phyloP scores from a whole-genome alignment of 2,113 vertebrate genomes.

The Hepsetus odoe region DNA sequence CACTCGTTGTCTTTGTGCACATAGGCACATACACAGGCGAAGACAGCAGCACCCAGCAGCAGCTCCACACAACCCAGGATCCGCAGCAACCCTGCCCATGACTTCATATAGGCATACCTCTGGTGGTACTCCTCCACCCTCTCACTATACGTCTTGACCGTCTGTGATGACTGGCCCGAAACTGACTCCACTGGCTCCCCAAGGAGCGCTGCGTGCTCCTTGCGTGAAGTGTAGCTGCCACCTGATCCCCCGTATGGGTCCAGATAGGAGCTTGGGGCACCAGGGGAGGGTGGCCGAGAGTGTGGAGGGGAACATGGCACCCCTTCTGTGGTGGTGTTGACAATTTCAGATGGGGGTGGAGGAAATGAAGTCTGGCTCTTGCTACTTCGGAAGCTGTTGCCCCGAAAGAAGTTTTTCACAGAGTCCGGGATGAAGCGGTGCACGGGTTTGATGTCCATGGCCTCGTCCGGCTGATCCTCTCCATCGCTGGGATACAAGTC shows the following conservation, averaged over 20 bases:
- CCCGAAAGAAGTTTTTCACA: constrained; percentile 90
- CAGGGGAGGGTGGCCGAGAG: constrained; percentile 79
- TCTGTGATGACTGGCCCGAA: constrained; percentile 70
- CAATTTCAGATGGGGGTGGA: constrained; percentile 61
- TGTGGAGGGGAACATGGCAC: constrained; percentile 86
- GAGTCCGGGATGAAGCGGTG: constrained; percentile 90
- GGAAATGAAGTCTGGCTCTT: constrained; percentile 66
- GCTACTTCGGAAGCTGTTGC: constrained; percentile 63
- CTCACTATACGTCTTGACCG: constrained; percentile 81
- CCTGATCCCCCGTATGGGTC: constrained; percentile 77
- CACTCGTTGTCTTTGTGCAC: constrained; percentile 96
- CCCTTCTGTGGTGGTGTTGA: constrained; percentile 73
- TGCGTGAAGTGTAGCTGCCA: constrained; percentile 78
- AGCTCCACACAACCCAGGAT: constrained; percentile 84
- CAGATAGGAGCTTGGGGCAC: constrained; percentile 68
- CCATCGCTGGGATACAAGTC: constrained; percentile 66
- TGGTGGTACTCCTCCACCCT: constrained; percentile 81
- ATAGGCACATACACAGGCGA: constrained; percentile 93
- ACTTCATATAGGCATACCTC: constrained; percentile 93
- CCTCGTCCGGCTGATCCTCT: constrained; percentile 61
- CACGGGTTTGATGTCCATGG: constrained; percentile 85
- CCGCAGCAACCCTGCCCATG: constrained; percentile 90
- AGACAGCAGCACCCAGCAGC: constrained; percentile 87
- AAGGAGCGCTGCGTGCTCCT: constrained; percentile 74
- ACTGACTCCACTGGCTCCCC: constrained; percentile 74